Percentiles rank a stretch among this genome's conserved stretches.
phyloP scores from a whole-genome alignment of 2,888 invertebrate species.

The Anticlea derivata region DNA sequence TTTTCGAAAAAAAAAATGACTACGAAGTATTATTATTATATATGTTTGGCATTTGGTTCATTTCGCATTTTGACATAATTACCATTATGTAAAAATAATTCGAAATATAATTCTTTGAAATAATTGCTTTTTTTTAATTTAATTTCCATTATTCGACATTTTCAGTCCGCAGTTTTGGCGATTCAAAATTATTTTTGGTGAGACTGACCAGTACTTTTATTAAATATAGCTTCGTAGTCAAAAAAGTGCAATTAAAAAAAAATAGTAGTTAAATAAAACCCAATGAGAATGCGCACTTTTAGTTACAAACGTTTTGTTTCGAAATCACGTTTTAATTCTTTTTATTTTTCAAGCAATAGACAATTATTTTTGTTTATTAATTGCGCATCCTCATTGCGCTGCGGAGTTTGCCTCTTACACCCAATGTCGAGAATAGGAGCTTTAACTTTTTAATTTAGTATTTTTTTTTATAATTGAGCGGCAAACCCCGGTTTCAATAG shows the following conservation, averaged over 20 bases:
- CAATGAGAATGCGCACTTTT: constrained; percentile 25
- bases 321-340: neutral
- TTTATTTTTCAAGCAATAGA: constrained; percentile 1
- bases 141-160: constrained; percentile 8
- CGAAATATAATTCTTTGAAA: constrained; percentile 36
- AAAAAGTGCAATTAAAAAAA: constrained; percentile 33
- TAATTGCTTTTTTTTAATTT: constrained; percentile 25
- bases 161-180: constrained; percentile 36
- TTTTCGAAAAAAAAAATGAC: constrained; percentile 25
- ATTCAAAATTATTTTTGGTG: constrained; percentile 29
- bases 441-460: constrained; percentile 33
- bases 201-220: constrained; percentile 17
- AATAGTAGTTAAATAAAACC: neutral
- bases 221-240: constrained; percentile 33
- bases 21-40: constrained; percentile 20
- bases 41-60: constrained; percentile 16
- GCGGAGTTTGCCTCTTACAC: constrained; percentile 31
- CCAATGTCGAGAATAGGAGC: constrained; percentile 30
- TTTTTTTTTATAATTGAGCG: constrained; percentile 21
- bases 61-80: constrained; percentile 30
- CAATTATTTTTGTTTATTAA: neutral
- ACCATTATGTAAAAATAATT: constrained; percentile 25
- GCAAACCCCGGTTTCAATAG: constrained; percentile 39
- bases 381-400: constrained; percentile 21
- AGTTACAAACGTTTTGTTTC: neutral